A percentile compares a stretch with the other conserved stretches of the same genome.
phyloP scores from a whole-genome alignment of 2,888 invertebrate genomes.

The Orthonychiurus folsomi region DNA sequence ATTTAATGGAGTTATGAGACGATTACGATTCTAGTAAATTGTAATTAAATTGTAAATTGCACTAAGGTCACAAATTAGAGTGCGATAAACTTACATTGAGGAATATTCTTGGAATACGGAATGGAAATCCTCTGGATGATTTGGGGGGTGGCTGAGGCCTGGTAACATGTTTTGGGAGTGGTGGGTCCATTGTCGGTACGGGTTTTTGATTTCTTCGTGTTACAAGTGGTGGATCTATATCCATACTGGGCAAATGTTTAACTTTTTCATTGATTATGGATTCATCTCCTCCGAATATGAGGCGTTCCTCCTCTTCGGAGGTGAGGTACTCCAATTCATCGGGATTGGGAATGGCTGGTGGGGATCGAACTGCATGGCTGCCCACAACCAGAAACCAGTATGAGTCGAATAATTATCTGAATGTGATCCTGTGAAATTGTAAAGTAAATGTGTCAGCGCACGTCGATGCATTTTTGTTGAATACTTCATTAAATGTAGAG shows the following conservation, averaged over 20 bases:
- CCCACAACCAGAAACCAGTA: not conserved
- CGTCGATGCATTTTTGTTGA: too few relatives aligned
- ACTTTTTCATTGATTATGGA: constrained; percentile 35
- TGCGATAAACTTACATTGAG: constrained; percentile 5
- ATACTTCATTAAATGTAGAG: too few relatives aligned
- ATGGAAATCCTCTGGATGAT: constrained; percentile 11
- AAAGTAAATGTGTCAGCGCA: not conserved
- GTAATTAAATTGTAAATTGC: not conserved
- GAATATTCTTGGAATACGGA: constrained; percentile 8
- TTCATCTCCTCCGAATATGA: constrained; percentile 36
- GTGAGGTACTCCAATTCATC: constrained; percentile 25
- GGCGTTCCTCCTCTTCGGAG: constrained; percentile 33
- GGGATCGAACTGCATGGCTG: not conserved
- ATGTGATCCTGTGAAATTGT: not conserved
- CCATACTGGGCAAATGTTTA: constrained; percentile 30
- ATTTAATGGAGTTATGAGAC: constrained; percentile 10
- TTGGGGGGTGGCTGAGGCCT: constrained; percentile 1
- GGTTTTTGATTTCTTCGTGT: constrained; percentile 12
- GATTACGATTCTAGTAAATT: not conserved
- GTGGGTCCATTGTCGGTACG: constrained; percentile 37
- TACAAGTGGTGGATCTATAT: constrained; percentile 26
- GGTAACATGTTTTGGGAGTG: constrained; percentile 12
- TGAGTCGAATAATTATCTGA: not conserved
- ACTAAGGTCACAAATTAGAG: not conserved
- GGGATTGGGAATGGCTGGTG: constrained; percentile 6